Evolutionary conservation across 2,797 vertebrate genomes (phyloP), one percentile per base, ranked within the genome.

Genomic region (Alfaro cultratus): DNA sequence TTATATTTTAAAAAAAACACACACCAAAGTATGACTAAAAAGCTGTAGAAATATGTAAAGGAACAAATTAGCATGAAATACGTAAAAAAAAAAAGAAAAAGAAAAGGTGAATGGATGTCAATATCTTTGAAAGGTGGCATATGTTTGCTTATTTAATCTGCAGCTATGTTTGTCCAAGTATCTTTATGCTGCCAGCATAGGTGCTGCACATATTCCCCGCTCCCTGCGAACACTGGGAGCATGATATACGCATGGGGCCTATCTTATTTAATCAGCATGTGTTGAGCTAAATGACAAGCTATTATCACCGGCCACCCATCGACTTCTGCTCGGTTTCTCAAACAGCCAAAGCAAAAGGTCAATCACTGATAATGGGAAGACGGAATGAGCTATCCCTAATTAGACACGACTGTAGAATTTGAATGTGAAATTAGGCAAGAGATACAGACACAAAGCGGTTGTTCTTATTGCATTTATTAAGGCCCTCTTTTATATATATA

Each of bases 251-350:
- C 41, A 46, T 18, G 62, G 71, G 87, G 45, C 85, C 85, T 95
- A 96, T 96, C 95, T 95, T 96, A 95, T 96, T 96, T 95, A 94
- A 94, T 95, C 95, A 96, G 95, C 87, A 80, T 85, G 88, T 89
- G 88, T 80, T 82, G 84, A 86, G 87, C 87, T 89, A 93, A 93
- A 94, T 92, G 91, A 93, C 83, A 77, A 80, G 91, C 89, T 84
- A 94, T 94, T 94, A 93, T 94, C 91, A 78, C 86, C 47, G 77
- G 86, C 87, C 89, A 87, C 91, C 93, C 90, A 85, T 92, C 79
- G 86, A 94, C 88, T 90, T 90, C 86, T 85, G 90, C 89, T 86
- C 91, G 49, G 88, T 82, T 92, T 77, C 89, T 91, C 93, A 94
- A 94, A 95, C 91, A 94, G 87, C 81, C 86, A 74, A 87, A 87